phyloP scores from a whole-genome alignment of 2,113 vertebrate genomes.

The Thryonomys swinderianus region DNA sequence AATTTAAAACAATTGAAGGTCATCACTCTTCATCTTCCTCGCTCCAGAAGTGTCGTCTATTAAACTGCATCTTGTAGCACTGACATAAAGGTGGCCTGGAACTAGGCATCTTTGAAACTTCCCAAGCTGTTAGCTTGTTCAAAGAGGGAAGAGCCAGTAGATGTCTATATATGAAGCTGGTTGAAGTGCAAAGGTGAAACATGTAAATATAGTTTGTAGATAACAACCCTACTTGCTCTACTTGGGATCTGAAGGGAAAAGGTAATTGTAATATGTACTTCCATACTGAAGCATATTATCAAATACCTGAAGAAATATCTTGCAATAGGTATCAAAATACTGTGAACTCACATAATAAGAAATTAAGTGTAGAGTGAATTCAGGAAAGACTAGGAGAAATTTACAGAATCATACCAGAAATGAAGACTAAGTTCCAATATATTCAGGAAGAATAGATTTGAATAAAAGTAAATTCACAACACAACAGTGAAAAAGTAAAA shows the following conservation, averaged over 20 bases:
- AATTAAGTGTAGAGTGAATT: not conserved
- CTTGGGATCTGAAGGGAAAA: not conserved
- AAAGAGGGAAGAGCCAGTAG: not conserved
- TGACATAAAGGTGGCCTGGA: not conserved
- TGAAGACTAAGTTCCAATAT: not conserved
- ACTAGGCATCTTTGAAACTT: not conserved
- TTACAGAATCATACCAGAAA: not conserved
- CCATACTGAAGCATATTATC: not conserved
- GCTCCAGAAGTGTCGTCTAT: not conserved
- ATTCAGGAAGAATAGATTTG: not conserved
- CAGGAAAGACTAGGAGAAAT: not conserved
- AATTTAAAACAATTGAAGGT: constrained; percentile 14
- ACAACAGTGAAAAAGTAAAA: not conserved
- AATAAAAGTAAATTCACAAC: constrained; percentile 5
- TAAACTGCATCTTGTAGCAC: not conserved
- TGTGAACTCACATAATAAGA: not conserved
- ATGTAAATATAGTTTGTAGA: not conserved
- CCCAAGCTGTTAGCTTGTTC: not conserved
- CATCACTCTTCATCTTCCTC: not conserved
- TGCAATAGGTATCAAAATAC: not conserved
- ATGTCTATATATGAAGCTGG: not conserved
- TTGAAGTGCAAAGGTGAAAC: not conserved
- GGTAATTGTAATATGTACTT: not conserved
- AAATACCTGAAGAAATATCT: not conserved
- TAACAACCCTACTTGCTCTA: not conserved